Evolutionary conservation across 2,113 vertebrate genomes (phyloP).

Genomic region (Stegastes partitus): DNA sequence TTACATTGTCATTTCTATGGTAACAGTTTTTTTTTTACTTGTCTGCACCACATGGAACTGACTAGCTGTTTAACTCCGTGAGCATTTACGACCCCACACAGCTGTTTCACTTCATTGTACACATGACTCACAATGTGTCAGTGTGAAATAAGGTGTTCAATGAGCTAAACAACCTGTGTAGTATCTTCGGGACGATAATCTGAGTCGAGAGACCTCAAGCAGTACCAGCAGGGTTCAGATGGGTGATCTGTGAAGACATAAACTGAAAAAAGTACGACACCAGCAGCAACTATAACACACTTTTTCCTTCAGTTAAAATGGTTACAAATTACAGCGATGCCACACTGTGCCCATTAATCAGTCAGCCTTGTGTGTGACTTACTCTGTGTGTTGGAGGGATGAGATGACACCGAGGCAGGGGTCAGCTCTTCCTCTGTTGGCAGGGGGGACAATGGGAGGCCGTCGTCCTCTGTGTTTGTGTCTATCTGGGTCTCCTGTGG

Average conservation of each 20-base stretch:
- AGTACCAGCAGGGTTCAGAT: slow-evolving; percentile 84
- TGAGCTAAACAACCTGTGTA: slow-evolving; percentile 56
- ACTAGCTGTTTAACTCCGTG: too few species aligned
- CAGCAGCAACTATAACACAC: not conserved
- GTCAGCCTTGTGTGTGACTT: slow-evolving; percentile 18
- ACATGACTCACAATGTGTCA: not conserved
- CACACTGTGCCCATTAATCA: not conserved
- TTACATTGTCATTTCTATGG: too few species aligned
- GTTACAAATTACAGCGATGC: not conserved
- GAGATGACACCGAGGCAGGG: slow-evolving; percentile 42
- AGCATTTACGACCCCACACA: not conserved
- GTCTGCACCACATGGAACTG: too few species aligned
- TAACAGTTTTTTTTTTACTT: too few species aligned
- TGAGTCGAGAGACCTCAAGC: slow-evolving; percentile 76
- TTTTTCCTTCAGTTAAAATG: not conserved
- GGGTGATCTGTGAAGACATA: slow-evolving; percentile 47
- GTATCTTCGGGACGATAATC: slow-evolving; percentile 62
- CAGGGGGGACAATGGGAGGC: slow-evolving; percentile 42
- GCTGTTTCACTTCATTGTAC: not conserved
- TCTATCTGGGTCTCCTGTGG: slow-evolving; percentile 38
- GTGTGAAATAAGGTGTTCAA: not conserved
- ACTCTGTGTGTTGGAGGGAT: slow-evolving; percentile 60
- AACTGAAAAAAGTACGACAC: not conserved
- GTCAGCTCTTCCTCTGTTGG: slow-evolving; percentile 48
- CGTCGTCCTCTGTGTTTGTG: slow-evolving; percentile 42